These are phyloP conservation scores for Sebastes umbrosus DNA, from an alignment of 2,797 vertebrate species.

Conservation along the genomic window DNA sequence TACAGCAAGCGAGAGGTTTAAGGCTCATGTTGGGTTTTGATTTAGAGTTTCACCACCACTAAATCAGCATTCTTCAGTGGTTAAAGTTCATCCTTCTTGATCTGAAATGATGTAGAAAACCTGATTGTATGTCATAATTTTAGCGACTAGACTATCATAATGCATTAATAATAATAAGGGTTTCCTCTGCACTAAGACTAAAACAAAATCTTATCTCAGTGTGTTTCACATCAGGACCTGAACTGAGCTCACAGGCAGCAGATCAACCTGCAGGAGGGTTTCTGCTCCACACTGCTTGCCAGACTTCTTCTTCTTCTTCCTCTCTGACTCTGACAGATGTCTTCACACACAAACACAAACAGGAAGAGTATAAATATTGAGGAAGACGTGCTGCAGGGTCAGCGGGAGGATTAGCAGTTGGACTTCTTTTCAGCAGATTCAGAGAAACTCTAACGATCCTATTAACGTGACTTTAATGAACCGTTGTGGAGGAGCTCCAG, in stretches of 20 bases:
- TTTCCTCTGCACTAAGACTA: too few species aligned
- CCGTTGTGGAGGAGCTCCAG: conserved; percentile 1
- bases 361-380: neutral
- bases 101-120: neutral
- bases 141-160: neutral
- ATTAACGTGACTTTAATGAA: conserved; percentile 1
- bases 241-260: neutral
- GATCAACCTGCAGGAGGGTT: neutral
- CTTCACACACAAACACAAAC: neutral
- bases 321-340: neutral
- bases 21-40: too few species aligned
- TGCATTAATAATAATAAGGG: neutral
- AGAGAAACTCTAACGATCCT: neutral
- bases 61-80: too few species aligned
- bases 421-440: conserved; percentile 3
- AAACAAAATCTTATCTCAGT: too few species aligned
- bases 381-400: neutral
- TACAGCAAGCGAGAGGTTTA: too few species aligned
- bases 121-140: neutral
- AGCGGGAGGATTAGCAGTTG: neutral
- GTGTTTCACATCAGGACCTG: too few species aligned
- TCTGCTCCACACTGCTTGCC: neutral
- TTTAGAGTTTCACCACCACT: too few species aligned
- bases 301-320: neutral
- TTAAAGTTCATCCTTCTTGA: too few species aligned